Base-by-base conservation (phyloP, 2,888 invertebrate genomes). In the Mongoloraphidia duomilia region DNA sequence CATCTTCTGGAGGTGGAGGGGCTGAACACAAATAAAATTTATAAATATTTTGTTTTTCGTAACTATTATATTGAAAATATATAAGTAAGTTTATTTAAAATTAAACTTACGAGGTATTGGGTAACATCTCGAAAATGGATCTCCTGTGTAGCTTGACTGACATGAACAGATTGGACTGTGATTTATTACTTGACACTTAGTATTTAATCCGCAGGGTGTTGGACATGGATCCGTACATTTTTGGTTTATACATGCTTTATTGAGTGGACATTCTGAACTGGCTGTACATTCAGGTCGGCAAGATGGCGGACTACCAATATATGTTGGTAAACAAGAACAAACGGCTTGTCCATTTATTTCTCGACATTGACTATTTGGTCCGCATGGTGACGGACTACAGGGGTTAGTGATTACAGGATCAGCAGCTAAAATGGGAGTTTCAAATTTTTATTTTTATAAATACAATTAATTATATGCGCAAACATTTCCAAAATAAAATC, bases 131-230 rank as follows among this genome's bases (percentile, higher is more conserved):
- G 75, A 74, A 58, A 82, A 77, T n/a, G 83, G 80, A 67, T 84
- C 80, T 13, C 83, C 84, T 13, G 76, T 77, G 56, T 72, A 76
- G 41, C 72, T 72, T 14, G 65, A 58, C 26, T 69, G 71, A 61
- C 88, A 88, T 46, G 77, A 76, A 63, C 89, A 90, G 58, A 85
- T 79, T 3, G 88, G 86, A 62, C 80, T 84, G 61, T 87, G 88
- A 62, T 85, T 83, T 50, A 82, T 76, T 2, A 84, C 84, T 62
- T 77, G 76, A 60, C 90, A 90, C 38, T 75, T 69, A 5, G 82
- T 72, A 58, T 80, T 79, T 60, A 70, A 68, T 40, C 83, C 84
- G 59, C 84, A 85, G 46, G 77, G 77, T 50, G 77, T 79, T 35
- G 77, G 76, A 56, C 90, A 90, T 37, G 90, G 89, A 64, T 88